Conservation (phyloP, 1,140 invertebrate species). For the Sarcophaga bullata region DNA sequence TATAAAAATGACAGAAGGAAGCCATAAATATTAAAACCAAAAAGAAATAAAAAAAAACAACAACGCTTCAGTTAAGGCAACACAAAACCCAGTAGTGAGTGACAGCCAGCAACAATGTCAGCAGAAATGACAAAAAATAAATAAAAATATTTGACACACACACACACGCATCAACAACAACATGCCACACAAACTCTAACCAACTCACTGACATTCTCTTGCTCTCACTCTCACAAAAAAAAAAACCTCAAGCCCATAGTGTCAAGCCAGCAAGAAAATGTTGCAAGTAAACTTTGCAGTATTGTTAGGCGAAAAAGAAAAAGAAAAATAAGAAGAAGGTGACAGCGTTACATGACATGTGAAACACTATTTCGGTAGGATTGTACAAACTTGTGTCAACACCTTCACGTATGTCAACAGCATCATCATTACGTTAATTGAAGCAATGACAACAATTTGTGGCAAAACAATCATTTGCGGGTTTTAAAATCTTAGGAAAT, state of each 20-base stretch:
- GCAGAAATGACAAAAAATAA: not conserved
- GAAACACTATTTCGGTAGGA: not conserved
- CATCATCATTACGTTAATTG: not conserved
- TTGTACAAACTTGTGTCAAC: not conserved
- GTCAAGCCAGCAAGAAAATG: not conserved
- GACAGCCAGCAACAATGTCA: constrained; percentile 34
- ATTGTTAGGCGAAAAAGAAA: not conserved
- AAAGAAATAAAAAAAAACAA: constrained; percentile 28
- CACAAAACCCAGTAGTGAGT: constrained; percentile 17
- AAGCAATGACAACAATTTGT: not conserved
- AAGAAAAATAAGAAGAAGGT: not conserved
- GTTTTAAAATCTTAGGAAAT: no score
- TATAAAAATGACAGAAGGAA: constrained; percentile 65
- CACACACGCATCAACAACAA: not conserved
- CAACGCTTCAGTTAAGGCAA: not conserved
- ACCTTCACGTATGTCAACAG: not conserved
- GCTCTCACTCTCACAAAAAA: not conserved
- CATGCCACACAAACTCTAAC: not conserved
- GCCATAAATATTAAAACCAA: constrained; percentile 62
- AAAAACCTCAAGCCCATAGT: not conserved
- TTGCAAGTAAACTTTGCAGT: not conserved
- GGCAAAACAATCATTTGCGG: not conserved
- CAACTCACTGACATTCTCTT: no score
- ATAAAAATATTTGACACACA: not conserved
- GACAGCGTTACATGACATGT: constrained; percentile 8